These are phyloP conservation scores for Catostomus latipinnis DNA, from an alignment of 2,797 vertebrate species.

Conservation along the genomic window DNA sequence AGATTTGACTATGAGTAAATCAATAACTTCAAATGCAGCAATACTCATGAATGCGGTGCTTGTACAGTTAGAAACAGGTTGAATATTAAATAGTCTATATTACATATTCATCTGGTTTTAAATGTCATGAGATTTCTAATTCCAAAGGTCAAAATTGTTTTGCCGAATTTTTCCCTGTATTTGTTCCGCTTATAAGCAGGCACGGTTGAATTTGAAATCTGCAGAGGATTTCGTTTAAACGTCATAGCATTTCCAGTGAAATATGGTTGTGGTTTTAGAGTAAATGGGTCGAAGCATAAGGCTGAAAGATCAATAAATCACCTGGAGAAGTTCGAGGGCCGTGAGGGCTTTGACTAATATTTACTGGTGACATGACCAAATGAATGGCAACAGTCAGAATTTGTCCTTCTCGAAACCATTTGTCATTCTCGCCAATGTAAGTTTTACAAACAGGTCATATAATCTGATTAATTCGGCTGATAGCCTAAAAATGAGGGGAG, in stretches of 20 bases:
- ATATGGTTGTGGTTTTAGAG: conserved; percentile 70
- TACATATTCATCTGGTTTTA: background rate
- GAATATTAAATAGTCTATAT: background rate
- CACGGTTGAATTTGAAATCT: conserved; percentile 47
- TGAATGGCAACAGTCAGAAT: conserved; percentile 53
- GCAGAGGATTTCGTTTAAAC: conserved; percentile 29
- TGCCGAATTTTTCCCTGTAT: background rate
- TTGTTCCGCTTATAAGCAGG: conserved; percentile 7
- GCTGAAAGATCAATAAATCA: conserved; percentile 73
- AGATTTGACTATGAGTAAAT: no score
- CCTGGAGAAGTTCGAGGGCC: conserved; percentile 44
- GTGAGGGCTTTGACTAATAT: conserved; percentile 65
- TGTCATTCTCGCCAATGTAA: conserved; percentile 46
- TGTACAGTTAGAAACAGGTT: background rate
- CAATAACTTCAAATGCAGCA: background rate
- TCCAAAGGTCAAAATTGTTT: background rate
- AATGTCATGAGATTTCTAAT: conserved; percentile 1
- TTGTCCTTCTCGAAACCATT: conserved; percentile 47
- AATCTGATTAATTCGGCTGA: conserved; percentile 13
- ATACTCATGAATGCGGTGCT: no score
- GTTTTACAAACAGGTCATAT: conserved; percentile 29
- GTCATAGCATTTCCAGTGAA: conserved; percentile 52
- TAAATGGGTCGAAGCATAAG: conserved; percentile 69
- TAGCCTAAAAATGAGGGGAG: background rate
- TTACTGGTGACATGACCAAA: conserved; percentile 68